These are phyloP conservation scores for Mormyrops boulengeri DNA, from an alignment of 2,797 vertebrate species.

Conservation along the genomic window DNA sequence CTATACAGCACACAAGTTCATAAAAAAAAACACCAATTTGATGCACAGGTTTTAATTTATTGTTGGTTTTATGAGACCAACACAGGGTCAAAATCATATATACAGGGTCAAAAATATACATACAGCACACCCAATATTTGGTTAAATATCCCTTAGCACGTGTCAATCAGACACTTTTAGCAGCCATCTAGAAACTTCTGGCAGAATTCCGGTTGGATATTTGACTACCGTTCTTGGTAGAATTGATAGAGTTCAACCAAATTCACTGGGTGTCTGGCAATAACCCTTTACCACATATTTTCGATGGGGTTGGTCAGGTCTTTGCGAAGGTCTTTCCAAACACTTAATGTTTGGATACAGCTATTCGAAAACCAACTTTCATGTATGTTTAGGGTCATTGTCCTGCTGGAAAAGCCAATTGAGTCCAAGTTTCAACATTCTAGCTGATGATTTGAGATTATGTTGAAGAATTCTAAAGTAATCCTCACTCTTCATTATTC, in stretches of 20 bases:
- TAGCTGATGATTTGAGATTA: neutral
- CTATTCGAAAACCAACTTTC: neutral
- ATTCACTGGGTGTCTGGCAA: neutral
- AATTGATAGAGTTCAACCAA: neutral
- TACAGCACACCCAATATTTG: neutral
- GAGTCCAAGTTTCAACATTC: neutral
- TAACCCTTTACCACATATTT: neutral
- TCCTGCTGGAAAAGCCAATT: neutral
- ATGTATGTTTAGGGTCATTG: neutral
- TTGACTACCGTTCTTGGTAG: neutral
- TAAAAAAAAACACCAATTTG: neutral
- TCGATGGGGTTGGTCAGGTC: neutral
- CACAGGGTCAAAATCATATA: neutral
- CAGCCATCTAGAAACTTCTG: neutral
- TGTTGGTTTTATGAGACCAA: neutral
- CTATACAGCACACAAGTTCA: neutral
- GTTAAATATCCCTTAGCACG: neutral
- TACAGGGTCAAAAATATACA: neutral
- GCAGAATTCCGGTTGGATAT: neutral
- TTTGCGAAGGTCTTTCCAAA: neutral
- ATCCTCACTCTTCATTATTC: neutral
- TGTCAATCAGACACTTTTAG: neutral
- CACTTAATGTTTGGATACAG: neutral
- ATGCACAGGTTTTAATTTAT: neutral
- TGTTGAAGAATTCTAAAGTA: neutral